Evolutionary conservation across 2,888 invertebrate species (phyloP).

Genomic region (Amphipoea lucens): DNA sequence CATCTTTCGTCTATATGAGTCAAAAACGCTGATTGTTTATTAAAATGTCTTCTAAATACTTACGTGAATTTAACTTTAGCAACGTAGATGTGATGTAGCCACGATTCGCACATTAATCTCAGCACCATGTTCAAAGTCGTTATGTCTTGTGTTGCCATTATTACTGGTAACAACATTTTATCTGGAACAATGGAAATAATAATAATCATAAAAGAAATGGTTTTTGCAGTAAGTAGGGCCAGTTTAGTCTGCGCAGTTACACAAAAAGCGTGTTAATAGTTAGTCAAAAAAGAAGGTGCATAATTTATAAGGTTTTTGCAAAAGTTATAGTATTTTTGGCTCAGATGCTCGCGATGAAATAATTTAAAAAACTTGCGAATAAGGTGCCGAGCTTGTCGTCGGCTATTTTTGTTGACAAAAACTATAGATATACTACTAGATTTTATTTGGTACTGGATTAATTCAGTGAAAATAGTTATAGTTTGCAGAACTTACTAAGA

Average conservation of each 20-base stretch:
- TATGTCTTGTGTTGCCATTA: conserved; percentile 93
- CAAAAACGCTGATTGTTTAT: too few relatives aligned
- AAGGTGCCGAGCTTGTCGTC: neutral
- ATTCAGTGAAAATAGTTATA: neutral
- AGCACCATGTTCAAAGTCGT: conserved; percentile 94
- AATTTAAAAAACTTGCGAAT: neutral
- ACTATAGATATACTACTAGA: neutral
- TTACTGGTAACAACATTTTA: conserved; percentile 94
- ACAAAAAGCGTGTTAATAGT: neutral
- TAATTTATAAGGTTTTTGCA: neutral
- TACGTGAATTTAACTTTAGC: conserved; percentile 95
- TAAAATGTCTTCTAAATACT: conserved; percentile 54
- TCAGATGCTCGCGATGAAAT: neutral
- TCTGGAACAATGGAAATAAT: conserved; percentile 84
- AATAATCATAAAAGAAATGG: neutral
- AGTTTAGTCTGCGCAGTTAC: neutral
- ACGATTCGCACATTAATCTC: conserved; percentile 95
- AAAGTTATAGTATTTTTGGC: neutral
- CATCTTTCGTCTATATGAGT: too few relatives aligned
- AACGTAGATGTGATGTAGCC: conserved; percentile 96
- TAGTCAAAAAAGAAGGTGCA: neutral
- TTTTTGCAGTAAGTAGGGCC: neutral
- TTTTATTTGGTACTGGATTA: neutral
- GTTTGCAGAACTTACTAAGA: conserved; percentile 89
- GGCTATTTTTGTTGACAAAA: neutral